Evolutionary conservation across 2,797 vertebrate species (phyloP).

Genomic region (Cuculus canorus): DNA sequence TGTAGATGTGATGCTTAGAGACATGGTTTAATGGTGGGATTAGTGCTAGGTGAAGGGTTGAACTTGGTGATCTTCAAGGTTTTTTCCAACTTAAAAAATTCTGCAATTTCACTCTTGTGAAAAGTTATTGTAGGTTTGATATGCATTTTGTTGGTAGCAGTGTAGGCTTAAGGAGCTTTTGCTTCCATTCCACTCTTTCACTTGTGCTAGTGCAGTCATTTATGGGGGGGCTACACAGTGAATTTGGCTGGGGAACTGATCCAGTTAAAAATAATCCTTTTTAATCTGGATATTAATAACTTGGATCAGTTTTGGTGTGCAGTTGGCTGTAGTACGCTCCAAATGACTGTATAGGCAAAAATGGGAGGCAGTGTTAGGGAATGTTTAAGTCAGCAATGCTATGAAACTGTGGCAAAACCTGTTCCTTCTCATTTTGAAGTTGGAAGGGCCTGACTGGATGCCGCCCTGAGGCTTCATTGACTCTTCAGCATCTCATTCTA

Average conservation of each 20-base stretch:
- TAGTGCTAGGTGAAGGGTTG: too few species aligned
- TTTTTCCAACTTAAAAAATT: too few species aligned
- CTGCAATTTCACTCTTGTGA: not conserved
- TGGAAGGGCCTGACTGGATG: not conserved
- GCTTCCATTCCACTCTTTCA: not conserved
- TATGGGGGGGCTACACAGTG: rapidly evolving
- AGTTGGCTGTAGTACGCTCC: not conserved
- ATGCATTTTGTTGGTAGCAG: not conserved
- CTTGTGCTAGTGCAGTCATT: not conserved
- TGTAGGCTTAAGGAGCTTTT: not conserved
- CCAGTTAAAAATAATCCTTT: not conserved
- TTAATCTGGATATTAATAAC: constrained; percentile 2
- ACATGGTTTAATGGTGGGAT: too few species aligned
- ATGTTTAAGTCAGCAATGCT: not conserved
- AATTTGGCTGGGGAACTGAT: not conserved
- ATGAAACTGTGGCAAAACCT: not conserved
- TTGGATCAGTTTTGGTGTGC: not conserved
- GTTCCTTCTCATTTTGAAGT: not conserved
- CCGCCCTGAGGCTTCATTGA: not conserved
- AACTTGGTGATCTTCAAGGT: too few species aligned
- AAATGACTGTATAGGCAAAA: not conserved
- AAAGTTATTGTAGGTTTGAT: not conserved
- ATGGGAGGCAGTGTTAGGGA: not conserved
- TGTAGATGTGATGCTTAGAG: too few species aligned
- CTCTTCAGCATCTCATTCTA: not conserved